Evolutionary conservation across 2,797 vertebrate species (phyloP), one percentile per base, ranked within the genome.

Genomic region (Brachyrhaphis roseni): DNA sequence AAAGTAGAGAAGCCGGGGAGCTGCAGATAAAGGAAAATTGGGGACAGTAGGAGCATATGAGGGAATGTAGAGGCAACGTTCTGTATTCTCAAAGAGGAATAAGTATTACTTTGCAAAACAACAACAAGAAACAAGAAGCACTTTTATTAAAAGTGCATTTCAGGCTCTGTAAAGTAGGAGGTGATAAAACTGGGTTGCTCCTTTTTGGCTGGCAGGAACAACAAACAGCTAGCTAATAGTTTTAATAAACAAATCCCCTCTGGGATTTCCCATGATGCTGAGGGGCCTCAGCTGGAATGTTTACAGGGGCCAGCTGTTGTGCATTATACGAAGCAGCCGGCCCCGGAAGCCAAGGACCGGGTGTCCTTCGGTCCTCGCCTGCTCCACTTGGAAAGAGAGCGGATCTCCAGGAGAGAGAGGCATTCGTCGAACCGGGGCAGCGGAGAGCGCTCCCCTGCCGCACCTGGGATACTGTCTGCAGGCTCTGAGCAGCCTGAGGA

Each of bases 171-270:
- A 0, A 43, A 79, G 70, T 41, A 81, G 76, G 83, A 90, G 92
- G 91, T 89, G 90, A 91, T 83, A 84, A 85, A 83, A 86, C 64
- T 45, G 74, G 73, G 86, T 92, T 85, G 86, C 89, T 91, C 70
- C 91, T 93, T 93, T 82, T 84, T 79, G 84, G 90, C 86, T 92
- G 91, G 90, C 90, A 94, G 87, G 82, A 95, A 93, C 92, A 95
- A 94, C 95, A 95, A 95, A 95, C 92, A 93, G 85, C 88, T 84
- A 89, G 86, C 94, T 93, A 95, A 94, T 93, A 93, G 93, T 95
- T 94, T 94, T 91, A 92, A 93, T 94, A 94, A 95, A 95, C 93
- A 91, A 94, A 95, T 93, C 93, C 90, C 92, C 39, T 45, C 90
- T 82, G 87, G 93, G 93, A 93, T 94, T 94, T 95, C 94, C 94